Percentiles rank a stretch among this genome's conserved stretches.
phyloP scores from a whole-genome alignment of 2,888 invertebrate species.

The Endotricha flammealis region DNA sequence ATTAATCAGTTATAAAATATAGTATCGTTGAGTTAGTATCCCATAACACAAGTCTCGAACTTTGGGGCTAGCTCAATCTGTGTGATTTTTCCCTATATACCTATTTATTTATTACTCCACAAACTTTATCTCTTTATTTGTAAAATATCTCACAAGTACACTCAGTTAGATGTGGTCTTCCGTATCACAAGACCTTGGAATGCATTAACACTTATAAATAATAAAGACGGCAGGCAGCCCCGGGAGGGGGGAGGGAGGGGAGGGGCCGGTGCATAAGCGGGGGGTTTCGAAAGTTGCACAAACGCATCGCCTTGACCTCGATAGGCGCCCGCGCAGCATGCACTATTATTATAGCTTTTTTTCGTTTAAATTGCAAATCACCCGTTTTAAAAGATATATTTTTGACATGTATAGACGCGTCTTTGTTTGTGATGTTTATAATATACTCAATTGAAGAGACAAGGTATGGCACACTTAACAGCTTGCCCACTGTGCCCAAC shows the following conservation, averaged over 20 bases:
- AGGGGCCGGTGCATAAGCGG: conserved; percentile 23
- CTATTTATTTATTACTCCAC: too few species aligned
- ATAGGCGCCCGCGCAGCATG: conserved; percentile 35
- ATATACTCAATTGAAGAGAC: too few species aligned
- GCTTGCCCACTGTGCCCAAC: too few species aligned
- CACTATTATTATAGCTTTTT: conserved; percentile 35
- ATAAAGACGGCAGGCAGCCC: conserved; percentile 12
- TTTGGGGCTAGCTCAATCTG: too few species aligned
- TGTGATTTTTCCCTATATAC: too few species aligned
- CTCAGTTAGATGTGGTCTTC: conserved; percentile 8
- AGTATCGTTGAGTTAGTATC: too few species aligned
- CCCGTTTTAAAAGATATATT: conserved; percentile 3
- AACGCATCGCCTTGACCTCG: conserved; percentile 61
- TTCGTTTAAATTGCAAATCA: conserved; percentile 15
- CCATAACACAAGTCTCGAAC: too few species aligned
- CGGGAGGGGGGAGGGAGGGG: conserved; percentile 7
- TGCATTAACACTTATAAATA: conserved; percentile 14
- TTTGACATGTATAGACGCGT: not conserved
- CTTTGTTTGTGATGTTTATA: too few species aligned
- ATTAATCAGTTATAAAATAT: too few species aligned
- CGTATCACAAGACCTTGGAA: conserved; percentile 4
- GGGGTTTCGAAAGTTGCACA: conserved; percentile 65
- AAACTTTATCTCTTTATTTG: too few species aligned
- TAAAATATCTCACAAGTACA: too few species aligned
- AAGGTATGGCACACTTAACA: too few species aligned